phyloP scores from a whole-genome alignment of 2,113 vertebrate species.

The Silurus asotus region DNA sequence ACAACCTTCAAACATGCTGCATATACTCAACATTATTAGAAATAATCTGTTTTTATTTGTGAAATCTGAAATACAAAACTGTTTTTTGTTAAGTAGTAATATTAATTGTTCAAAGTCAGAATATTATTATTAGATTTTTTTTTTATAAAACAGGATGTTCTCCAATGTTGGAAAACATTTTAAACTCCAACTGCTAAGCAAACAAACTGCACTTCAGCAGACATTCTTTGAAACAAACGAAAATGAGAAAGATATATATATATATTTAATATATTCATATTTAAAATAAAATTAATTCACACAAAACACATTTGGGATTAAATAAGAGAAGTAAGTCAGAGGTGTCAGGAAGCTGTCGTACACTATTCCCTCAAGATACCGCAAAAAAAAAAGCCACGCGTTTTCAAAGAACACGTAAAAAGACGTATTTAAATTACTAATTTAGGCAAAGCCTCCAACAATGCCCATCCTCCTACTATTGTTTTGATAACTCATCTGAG shows the following conservation, averaged over 20 bases:
- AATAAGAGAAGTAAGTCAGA: slow-evolving; percentile 61
- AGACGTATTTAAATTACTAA: slow-evolving; percentile 37
- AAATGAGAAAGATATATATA: slow-evolving; percentile 3
- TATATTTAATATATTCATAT: slow-evolving; percentile 72
- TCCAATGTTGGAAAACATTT: slow-evolving; percentile 17
- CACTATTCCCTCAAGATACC: slow-evolving; percentile 28
- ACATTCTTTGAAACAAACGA: slow-evolving; percentile 60
- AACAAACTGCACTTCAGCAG: slow-evolving; percentile 47
- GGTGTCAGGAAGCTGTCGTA: slow-evolving; percentile 27
- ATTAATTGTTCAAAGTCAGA: background rate
- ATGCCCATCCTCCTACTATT: slow-evolving; percentile 62
- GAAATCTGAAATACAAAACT: background rate
- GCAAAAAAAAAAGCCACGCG: slow-evolving; percentile 17
- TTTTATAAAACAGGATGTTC: background rate
- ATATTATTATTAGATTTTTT: background rate
- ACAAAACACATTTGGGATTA: slow-evolving; percentile 72
- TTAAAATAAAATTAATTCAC: slow-evolving; percentile 74
- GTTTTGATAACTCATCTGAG: slow-evolving; percentile 65
- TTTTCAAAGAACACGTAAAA: slow-evolving; percentile 31
- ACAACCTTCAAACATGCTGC: slow-evolving; percentile 24
- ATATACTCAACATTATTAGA: background rate
- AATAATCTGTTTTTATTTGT: slow-evolving; percentile 10
- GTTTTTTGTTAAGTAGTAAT: background rate
- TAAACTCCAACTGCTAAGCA: slow-evolving; percentile 18
- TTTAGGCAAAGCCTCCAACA: slow-evolving; percentile 37